phyloP scores from a whole-genome alignment of 2,113 vertebrate genomes.

The Acrocephalus kingi region DNA sequence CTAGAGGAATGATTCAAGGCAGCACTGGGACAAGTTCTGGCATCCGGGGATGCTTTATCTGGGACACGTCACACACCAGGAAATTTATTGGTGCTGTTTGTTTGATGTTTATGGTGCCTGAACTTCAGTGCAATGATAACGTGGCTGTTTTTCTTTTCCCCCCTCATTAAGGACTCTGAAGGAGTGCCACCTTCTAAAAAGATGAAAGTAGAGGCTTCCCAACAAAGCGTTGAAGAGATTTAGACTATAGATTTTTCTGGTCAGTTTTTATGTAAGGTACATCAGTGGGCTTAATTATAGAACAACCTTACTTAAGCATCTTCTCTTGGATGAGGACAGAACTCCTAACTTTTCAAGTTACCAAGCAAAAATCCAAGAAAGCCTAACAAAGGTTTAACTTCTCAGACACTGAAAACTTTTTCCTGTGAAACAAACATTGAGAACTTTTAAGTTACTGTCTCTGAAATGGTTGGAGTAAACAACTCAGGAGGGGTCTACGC shows the following conservation, averaged over 20 bases:
- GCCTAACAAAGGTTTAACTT: slow-evolving; percentile 71
- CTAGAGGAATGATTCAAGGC: background rate
- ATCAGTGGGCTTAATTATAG: slow-evolving; percentile 74
- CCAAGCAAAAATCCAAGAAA: slow-evolving; percentile 81
- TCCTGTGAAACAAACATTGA: slow-evolving; percentile 79
- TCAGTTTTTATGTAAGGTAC: slow-evolving; percentile 74
- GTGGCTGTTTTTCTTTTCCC: slow-evolving; percentile 34
- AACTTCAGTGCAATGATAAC: background rate
- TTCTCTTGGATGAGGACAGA: slow-evolving; percentile 74
- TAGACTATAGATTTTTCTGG: slow-evolving; percentile 75
- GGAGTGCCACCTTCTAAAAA: slow-evolving; percentile 92
- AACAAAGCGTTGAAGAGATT: slow-evolving; percentile 90
- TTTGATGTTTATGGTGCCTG: background rate
- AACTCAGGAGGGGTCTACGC: slow-evolving; percentile 92
- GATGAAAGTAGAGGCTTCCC: slow-evolving; percentile 90
- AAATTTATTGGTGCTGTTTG: background rate
- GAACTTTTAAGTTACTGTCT: slow-evolving; percentile 75
- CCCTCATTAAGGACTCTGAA: slow-evolving; percentile 84
- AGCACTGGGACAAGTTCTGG: background rate
- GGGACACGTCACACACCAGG: background rate
- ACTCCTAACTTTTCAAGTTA: slow-evolving; percentile 79
- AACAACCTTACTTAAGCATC: slow-evolving; percentile 69
- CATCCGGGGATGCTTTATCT: background rate
- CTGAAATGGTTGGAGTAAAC: slow-evolving; percentile 77
- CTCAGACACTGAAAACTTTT: slow-evolving; percentile 78